Conservation (phyloP, 1,140 invertebrate species). For the Agrypnia vestita region DNA sequence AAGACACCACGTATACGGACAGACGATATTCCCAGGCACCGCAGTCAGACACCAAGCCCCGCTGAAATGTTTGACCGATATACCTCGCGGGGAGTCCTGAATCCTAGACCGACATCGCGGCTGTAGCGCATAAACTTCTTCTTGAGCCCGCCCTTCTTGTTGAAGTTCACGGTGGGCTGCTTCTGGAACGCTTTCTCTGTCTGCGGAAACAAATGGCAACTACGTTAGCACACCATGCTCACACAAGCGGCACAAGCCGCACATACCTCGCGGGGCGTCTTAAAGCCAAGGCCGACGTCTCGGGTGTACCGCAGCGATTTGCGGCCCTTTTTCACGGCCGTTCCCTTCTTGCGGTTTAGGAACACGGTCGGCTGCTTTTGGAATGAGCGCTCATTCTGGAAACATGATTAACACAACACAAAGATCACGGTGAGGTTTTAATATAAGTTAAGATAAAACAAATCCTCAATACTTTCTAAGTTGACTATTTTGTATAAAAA, state of each 20-base stretch:
- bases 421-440: not conserved
- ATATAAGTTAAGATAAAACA: too few relatives aligned
- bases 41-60: conserved; percentile 4
- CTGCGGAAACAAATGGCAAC: conserved; percentile 69
- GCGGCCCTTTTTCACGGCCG: conserved; percentile 79
- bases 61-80: conserved; percentile 1
- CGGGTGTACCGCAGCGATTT: conserved; percentile 83
- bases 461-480: too few relatives aligned
- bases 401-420: conserved; percentile 60
- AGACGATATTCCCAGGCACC: conserved; percentile 46
- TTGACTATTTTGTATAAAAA: too few relatives aligned
- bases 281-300: conserved; percentile 98
- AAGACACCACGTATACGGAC: not conserved
- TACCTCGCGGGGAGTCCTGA: conserved; percentile 98
- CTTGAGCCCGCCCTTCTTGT: conserved; percentile 87
- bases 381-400: conserved; percentile 82
- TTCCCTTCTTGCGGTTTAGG: conserved; percentile 90
- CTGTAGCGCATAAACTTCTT: conserved; percentile 89
- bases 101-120: conserved; percentile 97
- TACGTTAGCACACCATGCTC: conserved; percentile 67
- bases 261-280: conserved; percentile 95
- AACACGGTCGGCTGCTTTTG: conserved; percentile 98
- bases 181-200: conserved; percentile 92
- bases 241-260: conserved; percentile 41
- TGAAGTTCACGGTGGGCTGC: conserved; percentile 96